Base-by-base conservation (phyloP, 1,140 invertebrate genomes). In the Lepidurus packardi region DNA sequence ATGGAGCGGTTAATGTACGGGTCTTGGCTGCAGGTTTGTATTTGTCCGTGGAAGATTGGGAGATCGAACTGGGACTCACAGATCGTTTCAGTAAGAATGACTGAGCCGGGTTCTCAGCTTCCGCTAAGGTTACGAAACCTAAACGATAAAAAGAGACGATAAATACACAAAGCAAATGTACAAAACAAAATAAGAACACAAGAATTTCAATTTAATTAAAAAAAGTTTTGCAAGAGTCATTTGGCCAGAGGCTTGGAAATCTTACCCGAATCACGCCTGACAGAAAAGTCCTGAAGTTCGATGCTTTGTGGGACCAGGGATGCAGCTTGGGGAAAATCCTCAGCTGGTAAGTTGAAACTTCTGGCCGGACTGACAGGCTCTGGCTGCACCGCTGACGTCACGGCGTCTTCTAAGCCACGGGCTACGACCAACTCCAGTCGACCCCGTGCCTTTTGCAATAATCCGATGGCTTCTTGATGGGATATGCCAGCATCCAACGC, bases 401-500 rank as follows among this genome's bases (percentile, higher is more conserved):
- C 43, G 21, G 13, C 43, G 43, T 45, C 43, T n/a, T 78, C 78
- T 21, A 74, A 81, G 83, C 88, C 88, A 74, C 90, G 87, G 76
- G 91, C 91, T 83, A 93, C 90, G 76, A 92, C 89, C 83, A 92
- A 87, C 85, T 91, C 90, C 81, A 93, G 91, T 82, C 91, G 86
- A 80, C 92, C 92, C 79, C 89, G 87, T 75, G 92, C 91, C 85
- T 92, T 90, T 86, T 95, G 92, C 82, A 95, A 86, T 81, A 94
- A 91, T 81, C 89, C 89, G 83, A 95, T 92, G 81, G 93, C 92
- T 87, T 93, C 89, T 85, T 95, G 92, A 85, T 96, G 94, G 77
- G 93, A 94, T 84, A 96, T 91, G 85, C 92, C 91, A 74, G 91
- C 90, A 83, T 92, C 91, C 82, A 95, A 86, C 78, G 92, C 91